Evolutionary conservation across 2,113 vertebrate species (phyloP).

Genomic region (Empidonax alnorum): DNA sequence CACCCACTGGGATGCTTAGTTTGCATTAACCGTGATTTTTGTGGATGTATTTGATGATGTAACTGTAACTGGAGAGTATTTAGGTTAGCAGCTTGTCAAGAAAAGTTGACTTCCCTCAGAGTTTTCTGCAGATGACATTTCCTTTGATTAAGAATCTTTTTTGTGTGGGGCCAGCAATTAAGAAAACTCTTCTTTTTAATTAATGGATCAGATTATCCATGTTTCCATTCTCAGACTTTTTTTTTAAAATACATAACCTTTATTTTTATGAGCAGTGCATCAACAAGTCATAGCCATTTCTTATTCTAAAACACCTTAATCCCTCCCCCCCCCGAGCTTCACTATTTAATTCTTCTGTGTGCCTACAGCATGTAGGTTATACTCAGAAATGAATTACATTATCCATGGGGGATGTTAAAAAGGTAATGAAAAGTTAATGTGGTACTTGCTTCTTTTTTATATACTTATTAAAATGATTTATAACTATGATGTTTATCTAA

Average conservation of each 20-base stretch:
- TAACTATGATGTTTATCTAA: neutral
- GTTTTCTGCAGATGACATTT: neutral
- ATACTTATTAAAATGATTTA: slow-evolving; percentile 46
- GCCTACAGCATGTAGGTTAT: neutral
- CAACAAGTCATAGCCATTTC: neutral
- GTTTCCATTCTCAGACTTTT: neutral
- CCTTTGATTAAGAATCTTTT: neutral
- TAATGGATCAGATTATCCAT: neutral
- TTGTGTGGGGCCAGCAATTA: neutral
- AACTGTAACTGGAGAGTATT: neutral
- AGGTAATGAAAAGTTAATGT: slow-evolving; percentile 55
- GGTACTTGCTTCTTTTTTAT: slow-evolving; percentile 31
- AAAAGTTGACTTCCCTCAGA: neutral
- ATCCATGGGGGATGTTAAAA: slow-evolving; percentile 17
- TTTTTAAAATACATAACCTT: slow-evolving; percentile 31
- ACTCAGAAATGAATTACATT: neutral
- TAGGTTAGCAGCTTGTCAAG: neutral
- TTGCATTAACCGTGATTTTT: neutral
- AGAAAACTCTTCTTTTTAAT: slow-evolving; percentile 13
- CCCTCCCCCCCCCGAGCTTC: neutral
- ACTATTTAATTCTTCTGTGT: slow-evolving; percentile 3
- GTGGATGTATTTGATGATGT: neutral
- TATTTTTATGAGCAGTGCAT: neutral
- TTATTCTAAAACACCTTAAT: slow-evolving; percentile 2
- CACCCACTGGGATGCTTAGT: neutral